Evolutionary conservation across 2,797 vertebrate genomes (phyloP).

Genomic region (Poecilia picta): DNA sequence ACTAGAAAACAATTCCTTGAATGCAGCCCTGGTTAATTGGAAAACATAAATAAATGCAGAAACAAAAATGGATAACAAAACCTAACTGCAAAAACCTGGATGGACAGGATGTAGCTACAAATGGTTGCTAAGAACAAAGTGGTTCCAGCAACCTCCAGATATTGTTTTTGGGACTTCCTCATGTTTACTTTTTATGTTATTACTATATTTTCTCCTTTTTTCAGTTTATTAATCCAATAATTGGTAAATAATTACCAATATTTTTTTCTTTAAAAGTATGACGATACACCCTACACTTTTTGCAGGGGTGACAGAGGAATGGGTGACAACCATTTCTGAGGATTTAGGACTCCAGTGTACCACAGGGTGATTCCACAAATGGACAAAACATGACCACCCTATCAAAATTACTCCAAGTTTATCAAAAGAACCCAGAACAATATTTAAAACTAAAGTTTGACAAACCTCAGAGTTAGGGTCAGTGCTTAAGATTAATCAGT

Average conservation of each 20-base stretch:
- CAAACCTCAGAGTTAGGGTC: neutral
- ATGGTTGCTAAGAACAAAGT: neutral
- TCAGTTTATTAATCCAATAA: neutral
- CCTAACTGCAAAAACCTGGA: neutral
- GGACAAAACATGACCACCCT: neutral
- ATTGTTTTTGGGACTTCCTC: neutral
- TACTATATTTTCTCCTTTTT: neutral
- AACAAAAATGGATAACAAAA: neutral
- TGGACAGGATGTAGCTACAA: neutral
- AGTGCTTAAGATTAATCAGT: neutral
- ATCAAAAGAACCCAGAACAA: neutral
- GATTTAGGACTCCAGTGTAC: neutral
- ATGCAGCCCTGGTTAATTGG: neutral
- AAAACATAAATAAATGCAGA: neutral
- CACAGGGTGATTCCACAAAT: neutral
- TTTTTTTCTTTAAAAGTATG: too few species aligned
- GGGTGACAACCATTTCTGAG: neutral
- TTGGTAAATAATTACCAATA: too few species aligned
- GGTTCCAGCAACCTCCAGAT: neutral
- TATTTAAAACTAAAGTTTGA: neutral
- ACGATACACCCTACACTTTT: neutral
- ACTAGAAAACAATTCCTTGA: neutral
- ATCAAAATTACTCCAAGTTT: neutral
- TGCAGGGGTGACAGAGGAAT: neutral
- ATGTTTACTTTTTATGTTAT: neutral